Percentiles rank a stretch among this genome's conserved stretches.
Evolutionary conservation across 2,113 vertebrate genomes (phyloP).

Genomic region (Salvelinus sp.): DNA sequence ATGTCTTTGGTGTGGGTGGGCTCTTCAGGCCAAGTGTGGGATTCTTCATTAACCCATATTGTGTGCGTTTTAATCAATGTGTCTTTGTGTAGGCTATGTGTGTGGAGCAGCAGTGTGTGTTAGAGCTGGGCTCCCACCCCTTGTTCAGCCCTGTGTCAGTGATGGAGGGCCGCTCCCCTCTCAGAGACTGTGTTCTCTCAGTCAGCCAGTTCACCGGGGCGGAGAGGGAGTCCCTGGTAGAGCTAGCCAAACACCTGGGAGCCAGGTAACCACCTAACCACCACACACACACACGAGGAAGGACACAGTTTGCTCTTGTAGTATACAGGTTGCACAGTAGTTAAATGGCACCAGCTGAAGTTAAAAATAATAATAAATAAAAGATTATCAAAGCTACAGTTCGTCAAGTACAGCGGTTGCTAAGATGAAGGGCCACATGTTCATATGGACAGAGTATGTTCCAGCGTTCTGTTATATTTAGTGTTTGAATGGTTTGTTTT

Average conservation of each 20-base stretch:
- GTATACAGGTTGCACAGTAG: background rate
- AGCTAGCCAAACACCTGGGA: slow-evolving; percentile 86
- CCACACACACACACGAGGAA: background rate
- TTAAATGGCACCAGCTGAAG: no score
- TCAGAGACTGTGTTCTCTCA: slow-evolving; percentile 87
- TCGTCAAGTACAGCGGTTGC: no score
- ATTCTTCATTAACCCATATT: no score
- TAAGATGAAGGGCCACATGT: no score
- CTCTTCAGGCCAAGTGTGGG: background rate
- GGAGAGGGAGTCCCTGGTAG: slow-evolving; percentile 89
- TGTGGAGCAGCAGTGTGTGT: slow-evolving; percentile 82
- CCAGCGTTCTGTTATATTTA: no score
- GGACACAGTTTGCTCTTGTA: background rate
- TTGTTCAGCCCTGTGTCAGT: slow-evolving; percentile 88
- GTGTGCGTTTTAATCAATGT: background rate
- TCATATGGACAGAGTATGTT: no score
- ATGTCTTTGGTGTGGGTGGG: background rate
- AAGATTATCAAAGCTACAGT: no score
- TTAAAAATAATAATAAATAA: no score
- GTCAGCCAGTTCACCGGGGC: slow-evolving; percentile 92
- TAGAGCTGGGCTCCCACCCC: slow-evolving; percentile 81
- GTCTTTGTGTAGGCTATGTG: slow-evolving; percentile 79
- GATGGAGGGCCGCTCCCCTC: slow-evolving; percentile 80
- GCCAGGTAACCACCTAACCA: slow-evolving; percentile 76
- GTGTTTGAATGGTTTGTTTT: no score